These are phyloP conservation scores for Periparus ater DNA, from an alignment of 2,797 vertebrate species.

Conservation along the genomic window DNA sequence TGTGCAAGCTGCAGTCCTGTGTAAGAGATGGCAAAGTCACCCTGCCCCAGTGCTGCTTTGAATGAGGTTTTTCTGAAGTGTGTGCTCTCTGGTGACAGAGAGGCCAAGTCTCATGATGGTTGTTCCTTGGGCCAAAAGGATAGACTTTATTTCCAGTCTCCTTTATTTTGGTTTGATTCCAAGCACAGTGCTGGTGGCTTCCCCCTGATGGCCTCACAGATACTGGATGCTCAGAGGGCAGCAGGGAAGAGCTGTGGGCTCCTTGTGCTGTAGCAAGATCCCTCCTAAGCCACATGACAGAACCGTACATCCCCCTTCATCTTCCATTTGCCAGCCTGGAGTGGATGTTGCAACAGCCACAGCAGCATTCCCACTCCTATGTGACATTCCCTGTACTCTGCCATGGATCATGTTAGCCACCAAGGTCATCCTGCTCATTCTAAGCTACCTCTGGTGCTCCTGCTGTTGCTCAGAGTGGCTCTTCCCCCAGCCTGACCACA, in stretches of 20 bases:
- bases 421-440: not conserved
- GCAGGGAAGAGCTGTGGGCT: not conserved
- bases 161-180: not conserved
- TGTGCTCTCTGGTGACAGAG: not conserved
- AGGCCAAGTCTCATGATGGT: not conserved
- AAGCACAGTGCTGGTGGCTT: not conserved
- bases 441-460: not conserved
- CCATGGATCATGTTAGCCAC: not conserved
- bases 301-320: not conserved
- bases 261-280: not conserved
- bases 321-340: not conserved
- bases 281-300: rapidly evolving
- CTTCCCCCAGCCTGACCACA: not conserved
- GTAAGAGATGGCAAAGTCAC: not conserved
- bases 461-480: not conserved
- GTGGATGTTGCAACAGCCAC: not conserved
- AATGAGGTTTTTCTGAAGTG: not conserved
- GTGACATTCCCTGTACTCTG: not conserved
- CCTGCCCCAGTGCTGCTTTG: not conserved
- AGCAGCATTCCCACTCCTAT: rapidly evolving
- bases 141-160: not conserved
- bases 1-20: not conserved
- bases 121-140: not conserved
- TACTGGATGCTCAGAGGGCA: not conserved
- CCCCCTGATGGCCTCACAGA: not conserved